These are phyloP conservation scores for Argynnis bischoffii DNA, from an alignment of 2,888 invertebrate genomes.

Conservation along the genomic window DNA sequence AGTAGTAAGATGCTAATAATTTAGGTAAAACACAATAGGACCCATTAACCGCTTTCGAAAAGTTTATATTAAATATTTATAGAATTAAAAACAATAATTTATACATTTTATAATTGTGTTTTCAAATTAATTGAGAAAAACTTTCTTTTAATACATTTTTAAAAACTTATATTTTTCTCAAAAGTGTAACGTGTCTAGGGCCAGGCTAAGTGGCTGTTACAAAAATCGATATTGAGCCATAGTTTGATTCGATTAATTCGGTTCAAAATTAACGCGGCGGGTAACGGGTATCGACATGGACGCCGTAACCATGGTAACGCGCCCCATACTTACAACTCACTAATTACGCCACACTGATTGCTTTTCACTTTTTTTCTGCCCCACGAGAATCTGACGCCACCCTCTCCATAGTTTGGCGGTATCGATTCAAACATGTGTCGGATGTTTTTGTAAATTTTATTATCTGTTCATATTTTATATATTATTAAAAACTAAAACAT, in stretches of 20 bases:
- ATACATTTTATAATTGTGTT: slow-evolving; percentile 3
- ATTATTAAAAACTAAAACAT: neutral
- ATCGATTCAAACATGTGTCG: slow-evolving; percentile 47
- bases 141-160: neutral
- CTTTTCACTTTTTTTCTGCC: slow-evolving; percentile 79
- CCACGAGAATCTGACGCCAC: slow-evolving; percentile 78
- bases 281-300: slow-evolving; percentile 73
- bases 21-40: slow-evolving; percentile 67
- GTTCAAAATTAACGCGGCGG: slow-evolving; percentile 77
- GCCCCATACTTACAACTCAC: slow-evolving; percentile 81
- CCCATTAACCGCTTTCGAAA: slow-evolving; percentile 33
- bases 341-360: slow-evolving; percentile 83
- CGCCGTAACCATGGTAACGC: slow-evolving; percentile 75
- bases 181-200: neutral
- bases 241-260: slow-evolving; percentile 78
- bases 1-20: slow-evolving; percentile 71
- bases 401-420: slow-evolving; percentile 58
- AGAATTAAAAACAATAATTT: neutral
- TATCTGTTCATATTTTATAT: slow-evolving; percentile 14
- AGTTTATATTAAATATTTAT: slow-evolving; percentile 5
- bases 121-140: neutral
- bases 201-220: slow-evolving; percentile 19
- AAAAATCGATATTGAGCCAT: slow-evolving; percentile 68
- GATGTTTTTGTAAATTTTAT: slow-evolving; percentile 45
- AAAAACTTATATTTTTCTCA: neutral